Evolutionary conservation across 2,113 vertebrate species (phyloP).

Genomic region (Gambusia holbrooki): DNA sequence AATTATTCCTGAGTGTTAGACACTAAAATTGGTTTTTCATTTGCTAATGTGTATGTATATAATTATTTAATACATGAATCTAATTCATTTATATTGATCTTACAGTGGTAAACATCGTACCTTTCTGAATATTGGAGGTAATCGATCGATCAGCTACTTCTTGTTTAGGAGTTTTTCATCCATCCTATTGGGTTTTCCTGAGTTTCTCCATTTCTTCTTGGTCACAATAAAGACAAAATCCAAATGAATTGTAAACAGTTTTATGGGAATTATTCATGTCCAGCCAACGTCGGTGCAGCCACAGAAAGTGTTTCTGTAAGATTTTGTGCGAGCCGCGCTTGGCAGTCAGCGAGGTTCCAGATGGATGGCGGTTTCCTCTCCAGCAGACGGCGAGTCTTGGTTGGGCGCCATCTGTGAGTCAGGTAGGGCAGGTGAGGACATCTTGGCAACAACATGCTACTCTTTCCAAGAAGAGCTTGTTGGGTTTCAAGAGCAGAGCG

Average conservation of each 20-base stretch:
- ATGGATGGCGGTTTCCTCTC: constrained; percentile 57
- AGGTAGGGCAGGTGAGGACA: constrained; percentile 67
- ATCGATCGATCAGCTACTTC: too few species aligned
- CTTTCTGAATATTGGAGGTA: too few species aligned
- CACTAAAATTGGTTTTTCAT: too few species aligned
- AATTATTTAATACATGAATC: too few species aligned
- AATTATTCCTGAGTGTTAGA: too few species aligned
- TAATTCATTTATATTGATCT: too few species aligned
- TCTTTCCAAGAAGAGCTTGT: constrained; percentile 43
- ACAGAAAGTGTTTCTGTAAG: background rate
- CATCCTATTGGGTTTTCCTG: too few species aligned
- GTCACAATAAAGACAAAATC: background rate
- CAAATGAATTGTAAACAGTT: background rate
- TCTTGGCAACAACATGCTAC: constrained; percentile 44
- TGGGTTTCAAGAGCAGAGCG: constrained; percentile 36
- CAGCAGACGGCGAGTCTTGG: constrained; percentile 61
- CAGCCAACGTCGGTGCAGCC: background rate
- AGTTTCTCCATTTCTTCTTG: background rate
- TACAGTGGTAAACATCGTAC: too few species aligned
- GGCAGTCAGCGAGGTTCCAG: constrained; percentile 54
- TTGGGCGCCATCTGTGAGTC: constrained; percentile 54
- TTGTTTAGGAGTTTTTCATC: background rate
- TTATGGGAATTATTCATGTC: background rate
- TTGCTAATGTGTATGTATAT: too few species aligned
- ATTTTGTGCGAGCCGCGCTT: constrained; percentile 22